phyloP scores from a whole-genome alignment of 2,113 vertebrate species.

The Thymallus thymallus region DNA sequence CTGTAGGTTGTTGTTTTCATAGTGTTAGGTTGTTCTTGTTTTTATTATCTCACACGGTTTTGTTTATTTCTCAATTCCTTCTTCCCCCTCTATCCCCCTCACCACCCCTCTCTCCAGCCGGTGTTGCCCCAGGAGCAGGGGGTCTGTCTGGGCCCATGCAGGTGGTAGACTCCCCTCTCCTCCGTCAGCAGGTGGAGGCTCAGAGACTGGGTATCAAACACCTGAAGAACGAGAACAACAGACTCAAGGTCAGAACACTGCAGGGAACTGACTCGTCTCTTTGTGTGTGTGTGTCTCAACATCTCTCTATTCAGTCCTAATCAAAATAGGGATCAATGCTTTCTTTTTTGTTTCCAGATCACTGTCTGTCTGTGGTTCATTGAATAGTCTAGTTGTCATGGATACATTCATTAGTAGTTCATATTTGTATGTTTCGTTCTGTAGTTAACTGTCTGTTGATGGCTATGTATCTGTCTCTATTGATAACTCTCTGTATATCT shows the following conservation, averaged over 20 bases:
- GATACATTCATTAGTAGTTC: too few relatives aligned
- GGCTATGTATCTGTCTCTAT: not conserved
- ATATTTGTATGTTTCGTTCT: too few relatives aligned
- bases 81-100: not conserved
- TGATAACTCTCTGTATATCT: not conserved
- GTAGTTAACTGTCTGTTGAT: not conserved
- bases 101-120: constrained; percentile 15
- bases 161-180: constrained; percentile 89
- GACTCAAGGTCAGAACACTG: constrained; percentile 78
- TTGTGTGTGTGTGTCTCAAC: not conserved
- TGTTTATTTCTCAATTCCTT: too few relatives aligned
- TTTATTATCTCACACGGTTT: too few relatives aligned
- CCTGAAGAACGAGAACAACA: constrained; percentile 87
- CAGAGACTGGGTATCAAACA: constrained; percentile 83
- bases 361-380: too few relatives aligned
- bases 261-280: not conserved
- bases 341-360: too few relatives aligned
- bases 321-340: too few relatives aligned
- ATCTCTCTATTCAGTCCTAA: too few relatives aligned
- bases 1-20: too few relatives aligned
- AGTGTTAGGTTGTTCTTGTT: too few relatives aligned
- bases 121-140: constrained; percentile 21
- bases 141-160: constrained; percentile 70
- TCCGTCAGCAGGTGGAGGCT: constrained; percentile 86
- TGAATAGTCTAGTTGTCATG: too few relatives aligned